Evolutionary conservation across 1,140 invertebrate species (phyloP).

Genomic region (Notospermus geniculatus): DNA sequence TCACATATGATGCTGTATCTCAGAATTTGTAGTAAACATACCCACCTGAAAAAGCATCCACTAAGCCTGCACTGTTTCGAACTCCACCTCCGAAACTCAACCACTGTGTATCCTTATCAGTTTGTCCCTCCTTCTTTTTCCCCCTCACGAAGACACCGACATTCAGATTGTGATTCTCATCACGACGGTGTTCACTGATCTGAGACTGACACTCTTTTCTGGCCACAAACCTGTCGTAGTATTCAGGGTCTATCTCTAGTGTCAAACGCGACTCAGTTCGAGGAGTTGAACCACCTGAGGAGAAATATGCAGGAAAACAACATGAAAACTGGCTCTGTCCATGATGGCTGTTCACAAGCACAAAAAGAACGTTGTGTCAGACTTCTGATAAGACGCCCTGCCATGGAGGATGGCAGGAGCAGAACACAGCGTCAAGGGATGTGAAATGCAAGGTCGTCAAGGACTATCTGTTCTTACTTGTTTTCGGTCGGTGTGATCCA

Average conservation of each 20-base stretch:
- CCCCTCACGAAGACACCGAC: slow-evolving; percentile 40
- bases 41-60: slow-evolving; percentile 49
- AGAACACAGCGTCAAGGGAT: no score
- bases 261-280: slow-evolving; percentile 23
- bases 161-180: slow-evolving; percentile 36
- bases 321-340: no score
- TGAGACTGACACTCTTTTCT: slow-evolving; percentile 33
- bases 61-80: slow-evolving; percentile 29
- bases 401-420: no score
- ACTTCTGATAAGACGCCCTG: no score
- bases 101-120: slow-evolving; percentile 38
- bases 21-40: no score
- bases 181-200: slow-evolving; percentile 39
- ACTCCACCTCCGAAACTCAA: slow-evolving; percentile 42
- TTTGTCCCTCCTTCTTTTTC: slow-evolving; percentile 31
- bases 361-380: no score
- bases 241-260: slow-evolving; percentile 25
- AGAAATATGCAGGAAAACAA: background rate
- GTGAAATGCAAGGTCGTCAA: no score
- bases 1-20: no score
- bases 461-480: slow-evolving; percentile 7
- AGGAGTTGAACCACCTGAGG: no score
- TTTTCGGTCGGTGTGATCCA: no score
- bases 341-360: no score
- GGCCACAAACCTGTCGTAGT: slow-evolving; percentile 29